phyloP scores from a whole-genome alignment of 2,888 invertebrate species.

The Panopea generosa region DNA sequence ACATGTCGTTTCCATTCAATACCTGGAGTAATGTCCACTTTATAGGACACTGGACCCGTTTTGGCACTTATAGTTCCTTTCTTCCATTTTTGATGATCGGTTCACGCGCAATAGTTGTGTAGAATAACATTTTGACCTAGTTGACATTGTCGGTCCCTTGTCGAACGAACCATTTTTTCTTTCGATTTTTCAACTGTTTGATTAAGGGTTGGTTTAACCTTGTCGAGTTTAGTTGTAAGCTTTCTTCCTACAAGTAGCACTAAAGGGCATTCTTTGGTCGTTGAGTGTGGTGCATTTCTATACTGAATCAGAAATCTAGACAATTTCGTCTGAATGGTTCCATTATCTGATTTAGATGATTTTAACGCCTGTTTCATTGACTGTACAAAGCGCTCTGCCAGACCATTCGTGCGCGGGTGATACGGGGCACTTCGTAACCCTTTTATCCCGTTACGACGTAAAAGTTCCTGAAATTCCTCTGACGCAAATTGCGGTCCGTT shows the following conservation, averaged over 20 bases:
- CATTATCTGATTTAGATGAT: constrained; percentile 24
- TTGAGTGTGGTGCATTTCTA: constrained; percentile 22
- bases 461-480: constrained; percentile 29
- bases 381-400: constrained; percentile 63
- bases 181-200: constrained; percentile 29
- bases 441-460: constrained; percentile 51
- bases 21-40: constrained; percentile 35
- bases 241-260: constrained; percentile 52
- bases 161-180: constrained; percentile 21
- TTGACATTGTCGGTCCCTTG: constrained; percentile 13
- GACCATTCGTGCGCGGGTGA: constrained; percentile 49
- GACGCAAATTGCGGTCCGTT: constrained; percentile 77
- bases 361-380: constrained; percentile 60
- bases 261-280: constrained; percentile 30
- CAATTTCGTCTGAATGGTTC: constrained; percentile 28
- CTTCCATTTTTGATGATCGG: constrained; percentile 21
- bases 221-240: constrained; percentile 34
- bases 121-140: constrained; percentile 19
- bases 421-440: constrained; percentile 43
- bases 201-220: constrained; percentile 19
- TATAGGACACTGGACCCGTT: constrained; percentile 43
- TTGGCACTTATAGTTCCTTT: constrained; percentile 20
- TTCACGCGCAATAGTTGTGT: constrained; percentile 11
- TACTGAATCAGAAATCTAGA: constrained; percentile 33
- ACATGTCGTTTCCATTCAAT: constrained; percentile 31